Base-by-base conservation (phyloP, 2,113 vertebrate genomes). In the Sprattus sprattus region DNA sequence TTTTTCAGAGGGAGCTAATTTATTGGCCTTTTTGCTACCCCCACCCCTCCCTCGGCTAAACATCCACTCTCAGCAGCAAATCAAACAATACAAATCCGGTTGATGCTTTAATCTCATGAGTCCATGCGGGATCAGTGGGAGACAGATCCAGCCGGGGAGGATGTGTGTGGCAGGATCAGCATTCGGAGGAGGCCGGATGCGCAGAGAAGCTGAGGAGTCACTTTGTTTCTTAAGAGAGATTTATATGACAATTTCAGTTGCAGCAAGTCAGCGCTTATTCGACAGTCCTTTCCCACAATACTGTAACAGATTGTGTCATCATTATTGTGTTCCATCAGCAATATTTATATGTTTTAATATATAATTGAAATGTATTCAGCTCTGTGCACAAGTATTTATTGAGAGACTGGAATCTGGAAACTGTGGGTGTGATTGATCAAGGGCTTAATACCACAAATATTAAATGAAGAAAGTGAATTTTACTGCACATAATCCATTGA, bases 191-290 rank as follows among this genome's bases (percentile, higher is more conserved):
- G 10, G 25, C 0, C 2, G 71, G 71, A 32, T 16, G 6, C 1
- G 15, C 13, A 67, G 64, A 67, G 15, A 28, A 32, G 28, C 71
- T 78, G 28, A 78, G 28, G 71, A 44, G 71, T 78, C 71, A 78
- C 28, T 78, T 71, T 28, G 25, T 32, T 78, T 78, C 32, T 78
- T 78, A 15, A 78, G 11, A 39, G 64, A 78, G 71, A 78, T 78
- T 78, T 78, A 78, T 15, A 78, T 78, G 28, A 78, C 32, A 44
- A 78, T 78, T 78, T 39, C 71, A 78, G 71, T 78, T 78, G 11
- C 71, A 16, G 32, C 71, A 39, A 78, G 2, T 39, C 28, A 3
- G 32, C 28, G 32, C 10, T 78, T 71, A 71, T 39, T 78, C 20
- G 2, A 78, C 15, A 11, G 28, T 28, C 71, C 28, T 39, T 13